Conservation (phyloP, 2,888 invertebrate genomes). For the Molorchus minor region DNA sequence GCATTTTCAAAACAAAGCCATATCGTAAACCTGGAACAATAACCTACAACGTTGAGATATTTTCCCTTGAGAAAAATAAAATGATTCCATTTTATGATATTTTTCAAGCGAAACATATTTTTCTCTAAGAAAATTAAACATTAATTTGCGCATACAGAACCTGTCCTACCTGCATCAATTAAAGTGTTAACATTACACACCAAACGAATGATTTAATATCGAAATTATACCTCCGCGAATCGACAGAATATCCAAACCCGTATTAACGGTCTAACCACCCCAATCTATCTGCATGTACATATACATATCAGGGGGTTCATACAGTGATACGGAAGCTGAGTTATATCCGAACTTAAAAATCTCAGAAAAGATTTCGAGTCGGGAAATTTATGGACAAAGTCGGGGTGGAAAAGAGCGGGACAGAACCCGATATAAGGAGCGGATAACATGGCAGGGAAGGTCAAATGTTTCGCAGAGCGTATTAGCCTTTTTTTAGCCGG, state of each 20-base stretch:
- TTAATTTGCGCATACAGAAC: too few species aligned
- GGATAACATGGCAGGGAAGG: conserved; percentile 51
- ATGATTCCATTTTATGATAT: neutral
- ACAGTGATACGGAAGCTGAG: conserved; percentile 28
- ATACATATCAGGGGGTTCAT: conserved; percentile 10
- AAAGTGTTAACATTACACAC: too few species aligned
- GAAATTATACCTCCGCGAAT: too few species aligned
- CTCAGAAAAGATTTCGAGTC: conserved; percentile 37
- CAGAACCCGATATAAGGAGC: conserved; percentile 52
- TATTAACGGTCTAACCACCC: too few species aligned
- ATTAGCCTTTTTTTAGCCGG: conserved; percentile 48
- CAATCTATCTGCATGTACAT: too few species aligned
- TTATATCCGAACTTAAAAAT: conserved; percentile 38
- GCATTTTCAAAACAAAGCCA: conserved; percentile 21
- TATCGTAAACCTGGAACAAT: conserved; percentile 1
- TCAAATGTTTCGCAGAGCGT: conserved; percentile 54
- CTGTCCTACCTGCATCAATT: too few species aligned
- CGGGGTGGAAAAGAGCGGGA: conserved; percentile 45
- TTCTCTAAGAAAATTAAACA: too few species aligned
- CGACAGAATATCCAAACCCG: too few species aligned
- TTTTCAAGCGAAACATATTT: too few species aligned
- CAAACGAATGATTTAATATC: too few species aligned
- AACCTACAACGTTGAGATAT: conserved; percentile 4
- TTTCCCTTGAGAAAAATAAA: neutral
- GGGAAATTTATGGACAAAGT: conserved; percentile 51